Evolutionary conservation across 2,797 vertebrate species (phyloP), one percentile per base, ranked within the genome.

Genomic region (Rhabdophis nuchalis): DNA sequence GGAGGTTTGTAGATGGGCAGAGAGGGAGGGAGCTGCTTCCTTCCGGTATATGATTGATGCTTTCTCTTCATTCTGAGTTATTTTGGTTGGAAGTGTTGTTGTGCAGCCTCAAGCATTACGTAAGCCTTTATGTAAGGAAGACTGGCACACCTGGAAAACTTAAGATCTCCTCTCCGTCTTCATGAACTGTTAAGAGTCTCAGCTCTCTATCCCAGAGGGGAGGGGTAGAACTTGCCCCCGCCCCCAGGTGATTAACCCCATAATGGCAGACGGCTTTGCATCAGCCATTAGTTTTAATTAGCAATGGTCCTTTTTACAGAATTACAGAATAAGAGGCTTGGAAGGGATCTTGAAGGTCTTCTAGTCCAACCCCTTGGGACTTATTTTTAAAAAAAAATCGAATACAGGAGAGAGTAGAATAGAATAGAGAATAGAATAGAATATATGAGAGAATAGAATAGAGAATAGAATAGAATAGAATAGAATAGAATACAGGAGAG

Each of bases 61-160:
- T 29, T 60, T 64, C 50, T 41, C 32, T 25, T 64, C 3, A 6
- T 72, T 32, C 41, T 9, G 32, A 6, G 68, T 36, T 20, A 14
- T 72, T 72, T 9, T n/a, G 14, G 46, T 20, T 4, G 9, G 14
- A n/a, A 10, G 36, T 82, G n/a, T 41, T 82, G 46, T 61, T 93
- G 10, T 85, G 86, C 92, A 50, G 89, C 50, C n/a, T 87, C 57
- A 8, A 25, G 56, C n/a, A 7, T 93, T 93, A 93, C 91, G 86
- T 87, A 93, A 6, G 16, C 11, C 92, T 93, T 93, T 93, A 93
- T 91, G 92, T 89, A 93, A 93, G 77, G 54, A 41, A 16, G 58
- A 64, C 46, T 53, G 36, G 54, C 89, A 88, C 86, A 90, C 89
- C 92, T 93, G 92, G 85, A n/a, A 32, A 61, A 9, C 11, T 54